phyloP scores from a whole-genome alignment of 2,888 invertebrate genomes.

The Diaphora mendica region DNA sequence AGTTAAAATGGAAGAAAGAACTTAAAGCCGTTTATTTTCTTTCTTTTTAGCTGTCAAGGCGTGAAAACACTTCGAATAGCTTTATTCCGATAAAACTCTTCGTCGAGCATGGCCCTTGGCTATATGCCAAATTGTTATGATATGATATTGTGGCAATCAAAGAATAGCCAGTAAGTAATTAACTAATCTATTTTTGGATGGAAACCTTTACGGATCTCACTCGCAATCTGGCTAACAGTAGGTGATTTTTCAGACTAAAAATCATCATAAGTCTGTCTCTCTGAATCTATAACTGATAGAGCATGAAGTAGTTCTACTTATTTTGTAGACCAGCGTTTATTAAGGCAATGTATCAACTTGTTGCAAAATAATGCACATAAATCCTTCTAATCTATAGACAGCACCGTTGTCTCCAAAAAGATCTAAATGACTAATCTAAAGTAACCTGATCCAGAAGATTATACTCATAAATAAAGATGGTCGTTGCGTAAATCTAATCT shows the following conservation, averaged over 20 bases:
- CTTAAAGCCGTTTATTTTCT: neutral
- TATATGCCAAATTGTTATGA: constrained; percentile 12
- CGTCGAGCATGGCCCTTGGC: constrained; percentile 7
- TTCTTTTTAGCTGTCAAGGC: neutral
- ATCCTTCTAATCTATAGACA: neutral
- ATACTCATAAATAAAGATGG: constrained; percentile 11
- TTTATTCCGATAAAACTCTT: neutral
- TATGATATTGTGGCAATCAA: constrained; percentile 15
- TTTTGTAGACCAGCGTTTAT: neutral
- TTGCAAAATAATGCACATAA: neutral
- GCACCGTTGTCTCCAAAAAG: neutral
- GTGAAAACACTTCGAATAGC: neutral
- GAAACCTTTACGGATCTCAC: neutral
- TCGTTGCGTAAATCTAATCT: constrained; percentile 26
- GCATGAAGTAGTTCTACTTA: neutral
- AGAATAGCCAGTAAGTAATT: constrained; percentile 24
- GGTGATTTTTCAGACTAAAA: neutral
- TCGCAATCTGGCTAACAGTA: neutral
- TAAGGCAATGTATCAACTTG: neutral
- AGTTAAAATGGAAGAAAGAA: neutral
- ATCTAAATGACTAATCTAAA: neutral
- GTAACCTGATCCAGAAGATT: constrained; percentile 20
- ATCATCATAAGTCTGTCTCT: neutral
- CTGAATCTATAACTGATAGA: neutral
- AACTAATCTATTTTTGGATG: constrained; percentile 4